A percentile compares a stretch with the other conserved stretches of the same genome.
Evolutionary conservation across 2,797 vertebrate genomes (phyloP).

Genomic region (Chaenodraco wilsoni): DNA sequence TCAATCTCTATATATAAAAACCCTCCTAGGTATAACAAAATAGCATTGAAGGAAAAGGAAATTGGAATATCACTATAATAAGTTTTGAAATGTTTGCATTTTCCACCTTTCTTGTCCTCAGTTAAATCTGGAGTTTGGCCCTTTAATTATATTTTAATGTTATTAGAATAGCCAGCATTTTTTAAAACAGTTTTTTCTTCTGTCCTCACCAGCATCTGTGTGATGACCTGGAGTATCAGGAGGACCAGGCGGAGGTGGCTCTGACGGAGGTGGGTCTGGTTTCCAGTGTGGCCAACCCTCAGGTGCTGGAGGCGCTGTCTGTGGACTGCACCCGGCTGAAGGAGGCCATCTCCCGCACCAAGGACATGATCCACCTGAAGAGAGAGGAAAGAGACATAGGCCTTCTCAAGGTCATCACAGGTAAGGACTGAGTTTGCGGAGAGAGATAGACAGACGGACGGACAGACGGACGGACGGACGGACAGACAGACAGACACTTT

Average conservation of each 20-base stretch:
- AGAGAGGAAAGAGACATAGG: slow-evolving; percentile 88
- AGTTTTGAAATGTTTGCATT: too few species aligned
- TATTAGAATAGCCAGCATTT: background rate
- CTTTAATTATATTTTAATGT: background rate
- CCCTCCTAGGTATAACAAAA: too few species aligned
- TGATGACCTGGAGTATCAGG: slow-evolving; percentile 88
- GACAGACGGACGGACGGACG: too few species aligned
- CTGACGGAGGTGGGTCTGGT: slow-evolving; percentile 87
- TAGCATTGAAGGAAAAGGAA: too few species aligned
- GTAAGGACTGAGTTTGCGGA: slow-evolving; percentile 71
- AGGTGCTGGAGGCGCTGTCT: slow-evolving; percentile 85
- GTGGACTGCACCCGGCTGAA: slow-evolving; percentile 77
- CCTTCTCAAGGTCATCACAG: slow-evolving; percentile 83
- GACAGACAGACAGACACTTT: too few species aligned
- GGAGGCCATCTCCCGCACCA: slow-evolving; percentile 83
- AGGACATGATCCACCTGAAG: slow-evolving; percentile 87
- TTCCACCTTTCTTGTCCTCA: too few species aligned
- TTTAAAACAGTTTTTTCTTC: background rate
- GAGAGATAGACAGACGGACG: background rate
- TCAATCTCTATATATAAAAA: too few species aligned
- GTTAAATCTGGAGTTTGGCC: too few species aligned
- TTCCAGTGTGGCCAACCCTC: slow-evolving; percentile 82
- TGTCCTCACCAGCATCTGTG: slow-evolving; percentile 82
- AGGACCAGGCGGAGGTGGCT: slow-evolving; percentile 85
- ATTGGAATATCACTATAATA: too few species aligned